Evolutionary conservation across 2,797 vertebrate species (phyloP).

Genomic region (Notoglanidium macrostoma): DNA sequence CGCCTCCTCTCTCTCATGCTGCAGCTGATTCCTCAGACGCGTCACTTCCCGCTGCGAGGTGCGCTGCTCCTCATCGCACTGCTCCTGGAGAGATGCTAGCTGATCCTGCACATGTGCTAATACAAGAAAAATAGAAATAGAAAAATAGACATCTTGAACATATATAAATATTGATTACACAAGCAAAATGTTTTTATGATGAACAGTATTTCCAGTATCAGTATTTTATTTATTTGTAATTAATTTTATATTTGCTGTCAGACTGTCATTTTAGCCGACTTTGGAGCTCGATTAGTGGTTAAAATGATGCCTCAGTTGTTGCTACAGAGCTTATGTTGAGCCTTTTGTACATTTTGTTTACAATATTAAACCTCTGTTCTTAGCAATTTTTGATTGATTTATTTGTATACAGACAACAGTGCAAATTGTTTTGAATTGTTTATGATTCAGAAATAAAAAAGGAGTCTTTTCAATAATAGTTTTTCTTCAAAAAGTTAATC

Average conservation of each 20-base stretch:
- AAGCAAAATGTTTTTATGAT: not conserved
- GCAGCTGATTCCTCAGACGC: conserved; percentile 66
- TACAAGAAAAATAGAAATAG: not conserved
- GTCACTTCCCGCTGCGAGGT: conserved; percentile 65
- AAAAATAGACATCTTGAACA: not conserved
- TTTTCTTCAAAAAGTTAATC: no score
- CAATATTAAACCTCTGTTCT: no score
- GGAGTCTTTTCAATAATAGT: no score
- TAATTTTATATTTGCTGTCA: not conserved
- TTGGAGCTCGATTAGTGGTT: not conserved
- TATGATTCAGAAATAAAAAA: no score
- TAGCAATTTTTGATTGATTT: no score
- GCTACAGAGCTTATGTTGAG: not conserved
- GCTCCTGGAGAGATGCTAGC: conserved; percentile 65
- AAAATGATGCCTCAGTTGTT: not conserved
- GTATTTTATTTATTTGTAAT: not conserved
- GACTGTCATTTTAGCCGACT: not conserved
- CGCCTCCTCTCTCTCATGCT: conserved; percentile 68
- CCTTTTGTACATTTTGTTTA: not conserved
- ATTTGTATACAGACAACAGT: no score
- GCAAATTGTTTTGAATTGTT: no score
- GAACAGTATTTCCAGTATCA: not conserved
- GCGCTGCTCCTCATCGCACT: conserved; percentile 71
- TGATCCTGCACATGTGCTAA: conserved; percentile 70
- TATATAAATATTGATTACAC: not conserved